Percentiles rank a stretch among this genome's conserved stretches.
Conservation (phyloP, 2,888 invertebrate species). For the Plagodis pulveraria region DNA sequence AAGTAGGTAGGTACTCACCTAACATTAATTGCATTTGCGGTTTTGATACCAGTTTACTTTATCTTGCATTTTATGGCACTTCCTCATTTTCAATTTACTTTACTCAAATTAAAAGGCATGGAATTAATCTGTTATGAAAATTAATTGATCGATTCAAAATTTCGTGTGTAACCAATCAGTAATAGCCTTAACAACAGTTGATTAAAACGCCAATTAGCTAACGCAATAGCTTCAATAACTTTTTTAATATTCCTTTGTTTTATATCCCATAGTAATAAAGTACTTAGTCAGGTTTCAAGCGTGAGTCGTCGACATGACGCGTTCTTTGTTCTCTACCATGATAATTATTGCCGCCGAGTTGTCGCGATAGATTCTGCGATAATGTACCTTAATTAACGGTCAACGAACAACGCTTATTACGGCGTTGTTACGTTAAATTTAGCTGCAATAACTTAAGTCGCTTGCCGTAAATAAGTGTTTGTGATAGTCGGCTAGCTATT, state of each 20-base stretch:
- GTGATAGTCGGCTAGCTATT: constrained; percentile 73
- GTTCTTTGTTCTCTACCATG: constrained; percentile 39
- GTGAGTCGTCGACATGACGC: constrained; percentile 22
- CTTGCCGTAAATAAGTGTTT: constrained; percentile 71
- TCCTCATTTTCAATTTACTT: background rate
- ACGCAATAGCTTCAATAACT: constrained; percentile 18
- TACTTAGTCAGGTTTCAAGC: constrained; percentile 1
- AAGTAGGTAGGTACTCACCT: too few relatives aligned
- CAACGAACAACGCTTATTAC: constrained; percentile 66
- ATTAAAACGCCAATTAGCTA: constrained; percentile 19
- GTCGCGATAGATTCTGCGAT: constrained; percentile 64
- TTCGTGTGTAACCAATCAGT: constrained; percentile 19
- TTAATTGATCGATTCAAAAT: constrained; percentile 7
- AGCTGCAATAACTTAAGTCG: constrained; percentile 63
- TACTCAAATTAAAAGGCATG: constrained; percentile 7
- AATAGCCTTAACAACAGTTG: constrained; percentile 16
- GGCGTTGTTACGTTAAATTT: constrained; percentile 62
- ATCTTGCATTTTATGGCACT: too few relatives aligned
- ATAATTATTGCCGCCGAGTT: constrained; percentile 48
- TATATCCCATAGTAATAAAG: constrained; percentile 5
- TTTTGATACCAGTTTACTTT: too few relatives aligned
- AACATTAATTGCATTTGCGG: too few relatives aligned
- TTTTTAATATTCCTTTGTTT: constrained; percentile 5
- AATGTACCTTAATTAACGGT: constrained; percentile 72
- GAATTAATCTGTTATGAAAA: constrained; percentile 1